Evolutionary conservation across 2,888 invertebrate species (phyloP), one percentile per base, ranked within the genome.

Genomic region (Odontomyia ornata): DNA sequence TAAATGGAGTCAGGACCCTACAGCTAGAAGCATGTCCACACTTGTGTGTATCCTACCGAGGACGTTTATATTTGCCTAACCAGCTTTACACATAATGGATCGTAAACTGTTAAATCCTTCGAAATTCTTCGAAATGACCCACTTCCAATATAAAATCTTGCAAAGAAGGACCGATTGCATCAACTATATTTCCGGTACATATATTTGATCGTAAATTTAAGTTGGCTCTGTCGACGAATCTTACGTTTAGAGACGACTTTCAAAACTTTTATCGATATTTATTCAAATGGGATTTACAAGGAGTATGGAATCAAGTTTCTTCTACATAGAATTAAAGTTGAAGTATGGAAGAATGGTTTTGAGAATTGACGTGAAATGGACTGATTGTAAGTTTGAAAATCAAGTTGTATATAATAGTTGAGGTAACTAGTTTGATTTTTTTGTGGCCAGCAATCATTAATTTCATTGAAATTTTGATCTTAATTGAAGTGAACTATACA

Each of bases 61-160:
- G 21, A 46, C 47, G 47, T 25, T 46, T 25, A 36, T 36, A 69
- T 46, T 69, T 69, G 46, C 69, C 18, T 21, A 69, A 25, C 69
- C 25, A 47, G 69, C 69, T 69, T 69, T 43, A 47, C 47, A 69
- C 69, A 47, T 69, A 69, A 69, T 69, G 69, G 69, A 21, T 69
- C 69, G 69, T 69, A 69, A 69, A 69, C 36, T 69, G 69, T 30
- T 46, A 69, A 69, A 69, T 69, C 69, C 69, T 25, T 46, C 23
- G 47, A 69, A 46, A 46, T 69, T 69, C 25, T 30, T 43, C 15
- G 25, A 15, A 47, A 69, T 25, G 46, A 69, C 18, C 21, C 65
- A 65, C n/a, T 65, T 43, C 43, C 65, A 1, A 21, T 23, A 25
- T 46, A 13, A 69, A 69, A 69, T 67, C 21, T 36, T 21, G 67